phyloP scores from a whole-genome alignment of 1,140 invertebrate genomes.

The Riptortus pedestris region DNA sequence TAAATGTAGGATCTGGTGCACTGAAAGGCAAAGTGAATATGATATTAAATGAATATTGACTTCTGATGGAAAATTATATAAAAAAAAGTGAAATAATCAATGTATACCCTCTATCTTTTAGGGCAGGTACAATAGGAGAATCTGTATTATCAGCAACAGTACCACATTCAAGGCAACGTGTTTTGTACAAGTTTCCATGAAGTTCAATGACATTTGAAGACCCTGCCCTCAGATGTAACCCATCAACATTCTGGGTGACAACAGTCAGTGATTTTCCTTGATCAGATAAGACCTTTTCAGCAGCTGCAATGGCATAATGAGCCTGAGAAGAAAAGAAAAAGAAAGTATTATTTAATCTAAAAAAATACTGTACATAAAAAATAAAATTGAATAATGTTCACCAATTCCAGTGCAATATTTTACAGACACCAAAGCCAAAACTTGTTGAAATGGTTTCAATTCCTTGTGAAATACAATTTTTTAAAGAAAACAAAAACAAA shows the following conservation, averaged over 20 bases:
- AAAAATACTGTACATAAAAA: not conserved
- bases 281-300: conserved; percentile 50
- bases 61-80: not conserved
- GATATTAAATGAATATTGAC: too few relatives aligned
- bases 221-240: conserved; percentile 72
- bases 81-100: not conserved
- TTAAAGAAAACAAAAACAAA: too few relatives aligned
- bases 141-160: conserved; percentile 56
- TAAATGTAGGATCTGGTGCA: conserved; percentile 39
- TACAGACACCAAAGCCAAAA: too few relatives aligned
- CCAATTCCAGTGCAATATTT: too few relatives aligned
- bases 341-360: not conserved
- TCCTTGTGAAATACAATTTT: too few relatives aligned
- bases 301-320: conserved; percentile 67
- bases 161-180: conserved; percentile 68
- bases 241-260: conserved; percentile 91
- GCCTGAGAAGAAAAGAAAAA: too few relatives aligned
- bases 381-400: not conserved
- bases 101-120: conserved; percentile 47
- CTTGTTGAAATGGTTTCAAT: too few relatives aligned
- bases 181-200: conserved; percentile 78
- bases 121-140: conserved; percentile 69
- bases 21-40: conserved; percentile 36
- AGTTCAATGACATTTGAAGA: conserved; percentile 72
- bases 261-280: conserved; percentile 51